These are phyloP conservation scores for Episyrphus balteatus DNA, from an alignment of 1,140 invertebrate genomes.

Conservation along the genomic window DNA sequence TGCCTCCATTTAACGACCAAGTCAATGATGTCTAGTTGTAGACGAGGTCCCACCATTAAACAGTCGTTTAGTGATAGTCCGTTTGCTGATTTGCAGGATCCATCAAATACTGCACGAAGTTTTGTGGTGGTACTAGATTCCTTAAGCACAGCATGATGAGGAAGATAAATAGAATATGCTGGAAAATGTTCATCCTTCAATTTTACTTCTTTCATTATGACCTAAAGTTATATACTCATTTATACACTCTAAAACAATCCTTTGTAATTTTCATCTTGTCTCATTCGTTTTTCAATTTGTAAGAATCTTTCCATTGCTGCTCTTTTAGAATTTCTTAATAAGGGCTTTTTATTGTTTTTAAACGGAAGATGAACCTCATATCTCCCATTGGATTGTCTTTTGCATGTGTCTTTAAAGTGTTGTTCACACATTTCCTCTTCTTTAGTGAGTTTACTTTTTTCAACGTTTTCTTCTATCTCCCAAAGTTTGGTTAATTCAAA, in stretches of 20 bases:
- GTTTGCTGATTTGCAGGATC: slow-evolving; percentile 9
- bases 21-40: slow-evolving; percentile 13
- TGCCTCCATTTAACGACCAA: slow-evolving; percentile 5
- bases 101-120: slow-evolving; percentile 20
- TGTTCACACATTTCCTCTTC: slow-evolving; percentile 1
- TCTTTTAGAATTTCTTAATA: neutral
- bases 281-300: neutral
- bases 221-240: slow-evolving; percentile 6
- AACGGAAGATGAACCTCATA: slow-evolving; percentile 2
- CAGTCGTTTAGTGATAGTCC: slow-evolving; percentile 24
- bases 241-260: slow-evolving; percentile 4
- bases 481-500: too few species aligned
- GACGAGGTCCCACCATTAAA: slow-evolving; percentile 22
- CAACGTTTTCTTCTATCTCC: neutral
- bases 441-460: slow-evolving; percentile 1
- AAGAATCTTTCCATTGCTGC: slow-evolving; percentile 1
- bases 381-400: neutral
- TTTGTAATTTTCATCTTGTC: neutral
- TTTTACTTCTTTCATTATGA: slow-evolving; percentile 2
- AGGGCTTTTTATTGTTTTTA: neutral
- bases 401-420: neutral
- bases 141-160: slow-evolving; percentile 27
- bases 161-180: slow-evolving; percentile 9
- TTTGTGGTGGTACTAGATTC: slow-evolving; percentile 22
- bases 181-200: neutral